phyloP scores from a whole-genome alignment of 2,113 vertebrate species.

The Pterocles orientalis region DNA sequence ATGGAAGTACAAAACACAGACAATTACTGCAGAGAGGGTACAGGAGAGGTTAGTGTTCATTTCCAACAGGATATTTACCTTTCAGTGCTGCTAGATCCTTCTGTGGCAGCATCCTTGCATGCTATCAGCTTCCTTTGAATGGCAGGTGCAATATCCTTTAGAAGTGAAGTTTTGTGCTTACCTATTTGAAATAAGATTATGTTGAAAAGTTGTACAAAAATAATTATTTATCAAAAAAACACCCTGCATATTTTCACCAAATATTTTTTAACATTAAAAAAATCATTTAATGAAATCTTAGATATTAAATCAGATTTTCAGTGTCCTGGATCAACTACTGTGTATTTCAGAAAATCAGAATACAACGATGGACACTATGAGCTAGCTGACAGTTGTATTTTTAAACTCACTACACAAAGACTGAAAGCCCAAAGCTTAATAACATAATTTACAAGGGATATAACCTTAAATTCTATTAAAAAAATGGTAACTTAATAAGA shows the following conservation, averaged over 20 bases:
- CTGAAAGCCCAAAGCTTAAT: background rate
- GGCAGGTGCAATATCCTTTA: conserved; percentile 76
- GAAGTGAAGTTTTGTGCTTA: conserved; percentile 57
- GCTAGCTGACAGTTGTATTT: background rate
- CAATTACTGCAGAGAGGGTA: background rate
- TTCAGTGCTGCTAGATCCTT: conserved; percentile 63
- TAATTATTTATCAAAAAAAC: background rate
- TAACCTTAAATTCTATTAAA: background rate
- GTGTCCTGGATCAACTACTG: background rate
- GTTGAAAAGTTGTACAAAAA: background rate
- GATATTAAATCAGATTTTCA: background rate
- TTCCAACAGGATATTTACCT: conserved; percentile 73
- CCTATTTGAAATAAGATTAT: conserved; percentile 61
- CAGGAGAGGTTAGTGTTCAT: background rate
- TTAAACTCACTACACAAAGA: background rate
- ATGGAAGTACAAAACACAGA: background rate
- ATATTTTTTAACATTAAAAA: background rate
- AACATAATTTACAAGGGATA: background rate
- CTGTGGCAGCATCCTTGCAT: conserved; percentile 63
- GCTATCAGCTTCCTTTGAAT: conserved; percentile 78
- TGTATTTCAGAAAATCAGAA: background rate
- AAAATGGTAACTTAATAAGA: background rate
- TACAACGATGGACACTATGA: background rate
- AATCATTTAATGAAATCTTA: background rate
- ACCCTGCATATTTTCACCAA: background rate